Evolutionary conservation across 2,113 vertebrate species (phyloP).

Genomic region (Nothocercus julius): DNA sequence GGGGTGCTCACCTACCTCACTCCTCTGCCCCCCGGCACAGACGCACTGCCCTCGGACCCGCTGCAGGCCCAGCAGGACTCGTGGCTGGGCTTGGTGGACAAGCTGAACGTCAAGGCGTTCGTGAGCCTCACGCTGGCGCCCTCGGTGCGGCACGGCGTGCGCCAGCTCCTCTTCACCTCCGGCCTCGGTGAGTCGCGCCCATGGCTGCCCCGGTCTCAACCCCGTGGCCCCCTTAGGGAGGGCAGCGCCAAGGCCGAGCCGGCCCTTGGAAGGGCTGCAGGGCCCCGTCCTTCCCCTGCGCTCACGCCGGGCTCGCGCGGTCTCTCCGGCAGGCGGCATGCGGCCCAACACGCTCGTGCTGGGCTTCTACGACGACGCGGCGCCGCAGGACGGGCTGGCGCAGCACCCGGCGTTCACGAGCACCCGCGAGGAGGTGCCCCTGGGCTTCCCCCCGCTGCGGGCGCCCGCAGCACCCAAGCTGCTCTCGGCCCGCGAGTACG

Average conservation of each 20-base stretch:
- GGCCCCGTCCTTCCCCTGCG: not conserved
- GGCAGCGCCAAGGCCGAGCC: not conserved
- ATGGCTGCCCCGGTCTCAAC: not conserved
- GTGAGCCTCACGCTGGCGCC: slow-evolving; percentile 88
- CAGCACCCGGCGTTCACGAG: slow-evolving; percentile 56
- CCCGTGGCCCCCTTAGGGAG: rapidly evolving
- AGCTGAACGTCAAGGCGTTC: slow-evolving; percentile 91
- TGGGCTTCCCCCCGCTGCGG: slow-evolving; percentile 78
- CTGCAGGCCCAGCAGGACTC: slow-evolving; percentile 88
- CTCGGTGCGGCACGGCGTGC: slow-evolving; percentile 85
- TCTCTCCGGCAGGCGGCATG: slow-evolving; percentile 85
- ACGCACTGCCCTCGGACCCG: slow-evolving; percentile 84
- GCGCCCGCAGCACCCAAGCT: slow-evolving; percentile 32
- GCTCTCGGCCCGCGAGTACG: slow-evolving; percentile 82
- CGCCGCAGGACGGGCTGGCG: slow-evolving; percentile 79
- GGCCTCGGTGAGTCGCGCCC: slow-evolving; percentile 83
- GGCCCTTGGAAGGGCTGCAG: not conserved
- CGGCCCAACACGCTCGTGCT: slow-evolving; percentile 90
- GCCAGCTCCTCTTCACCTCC: slow-evolving; percentile 92
- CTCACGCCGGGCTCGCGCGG: rapidly evolving
- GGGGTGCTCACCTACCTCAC: not conserved
- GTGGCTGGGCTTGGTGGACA: slow-evolving; percentile 89
- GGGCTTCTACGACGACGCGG: slow-evolving; percentile 85
- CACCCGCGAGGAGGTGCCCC: not conserved
- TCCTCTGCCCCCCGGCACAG: slow-evolving; percentile 50